phyloP scores from a whole-genome alignment of 2,113 vertebrate genomes.

The Neolamprologus hecqui region DNA sequence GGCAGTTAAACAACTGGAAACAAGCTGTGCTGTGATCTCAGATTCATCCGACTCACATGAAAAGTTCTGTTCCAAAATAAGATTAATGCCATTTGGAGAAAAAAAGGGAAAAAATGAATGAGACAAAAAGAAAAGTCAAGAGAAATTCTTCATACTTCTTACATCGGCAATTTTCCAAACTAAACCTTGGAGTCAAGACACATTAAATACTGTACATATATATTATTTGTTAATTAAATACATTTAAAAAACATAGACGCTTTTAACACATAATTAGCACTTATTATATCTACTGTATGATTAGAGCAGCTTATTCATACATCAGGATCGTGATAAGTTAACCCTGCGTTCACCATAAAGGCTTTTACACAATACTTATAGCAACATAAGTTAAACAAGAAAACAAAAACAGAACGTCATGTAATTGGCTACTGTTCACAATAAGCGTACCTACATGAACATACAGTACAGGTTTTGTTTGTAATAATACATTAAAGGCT shows the following conservation, averaged over 20 bases:
- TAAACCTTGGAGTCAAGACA: neutral
- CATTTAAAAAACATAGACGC: neutral
- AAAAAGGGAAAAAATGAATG: neutral
- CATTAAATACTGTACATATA: neutral
- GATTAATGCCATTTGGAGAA: neutral
- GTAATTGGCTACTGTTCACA: neutral
- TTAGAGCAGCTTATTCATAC: conserved; percentile 3
- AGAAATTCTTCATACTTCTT: neutral
- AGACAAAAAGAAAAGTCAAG: neutral
- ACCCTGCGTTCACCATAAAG: neutral
- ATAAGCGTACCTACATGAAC: neutral
- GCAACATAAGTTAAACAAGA: neutral
- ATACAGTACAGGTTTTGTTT: neutral
- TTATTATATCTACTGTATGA: neutral
- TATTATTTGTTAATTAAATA: neutral
- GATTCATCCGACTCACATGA: neutral
- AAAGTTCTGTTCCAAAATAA: neutral
- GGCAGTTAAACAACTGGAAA: neutral
- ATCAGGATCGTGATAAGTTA: neutral
- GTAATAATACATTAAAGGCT: neutral
- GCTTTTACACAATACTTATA: neutral
- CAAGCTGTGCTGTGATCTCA: conserved; percentile 31
- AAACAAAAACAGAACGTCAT: neutral
- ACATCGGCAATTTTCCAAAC: neutral
- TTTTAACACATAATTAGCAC: neutral